Evolutionary conservation across 2,113 vertebrate species (phyloP).

Genomic region (Nanorana parkeri): DNA sequence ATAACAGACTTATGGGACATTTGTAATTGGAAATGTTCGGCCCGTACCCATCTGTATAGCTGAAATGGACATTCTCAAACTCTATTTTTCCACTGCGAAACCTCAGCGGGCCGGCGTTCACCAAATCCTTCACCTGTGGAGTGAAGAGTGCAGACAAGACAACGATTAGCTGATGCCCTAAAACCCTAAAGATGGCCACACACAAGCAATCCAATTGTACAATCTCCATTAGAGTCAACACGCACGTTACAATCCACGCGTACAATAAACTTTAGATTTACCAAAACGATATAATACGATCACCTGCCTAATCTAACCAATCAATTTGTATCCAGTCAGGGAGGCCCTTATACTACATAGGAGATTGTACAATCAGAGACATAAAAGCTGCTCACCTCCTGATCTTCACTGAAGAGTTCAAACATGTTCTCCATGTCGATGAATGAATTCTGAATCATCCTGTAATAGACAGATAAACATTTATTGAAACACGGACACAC

Average conservation of each 20-base stretch:
- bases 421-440: slow-evolving; percentile 99
- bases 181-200: too few species aligned
- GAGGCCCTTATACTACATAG: too few species aligned
- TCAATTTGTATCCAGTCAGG: too few species aligned
- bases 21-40: not conserved
- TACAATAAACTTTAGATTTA: too few species aligned
- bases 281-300: too few species aligned
- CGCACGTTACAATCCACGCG: too few species aligned
- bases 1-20: not conserved
- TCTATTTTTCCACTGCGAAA: slow-evolving; percentile 82
- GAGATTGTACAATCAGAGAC: too few species aligned
- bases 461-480: slow-evolving; percentile 62
- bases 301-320: too few species aligned
- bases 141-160: not conserved
- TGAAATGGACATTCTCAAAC: slow-evolving; percentile 93
- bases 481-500: too few species aligned
- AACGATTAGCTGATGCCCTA: too few species aligned
- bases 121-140: slow-evolving; percentile 84
- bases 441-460: slow-evolving; percentile 96
- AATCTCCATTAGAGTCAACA: not conserved
- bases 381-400: slow-evolving; percentile 76
- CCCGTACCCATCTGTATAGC: slow-evolving; percentile 84
- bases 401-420: slow-evolving; percentile 85
- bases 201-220: too few species aligned
- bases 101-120: slow-evolving; percentile 78